These are phyloP conservation scores for Tetanocera ferruginea DNA, from an alignment of 2,888 invertebrate species.

Conservation along the genomic window DNA sequence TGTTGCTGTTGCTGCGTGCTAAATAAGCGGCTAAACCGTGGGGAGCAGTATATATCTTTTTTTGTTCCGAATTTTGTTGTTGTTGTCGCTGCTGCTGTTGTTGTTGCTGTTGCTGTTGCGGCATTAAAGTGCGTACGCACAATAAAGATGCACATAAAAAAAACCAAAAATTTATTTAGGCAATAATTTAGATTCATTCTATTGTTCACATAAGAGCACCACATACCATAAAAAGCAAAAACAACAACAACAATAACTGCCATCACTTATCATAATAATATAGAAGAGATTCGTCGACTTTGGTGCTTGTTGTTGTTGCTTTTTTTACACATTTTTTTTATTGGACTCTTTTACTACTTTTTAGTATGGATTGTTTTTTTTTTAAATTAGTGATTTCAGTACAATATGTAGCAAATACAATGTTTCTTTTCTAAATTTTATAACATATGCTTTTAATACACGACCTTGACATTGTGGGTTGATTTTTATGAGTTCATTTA, in stretches of 20 bases:
- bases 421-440: no score
- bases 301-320: no score
- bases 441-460: no score
- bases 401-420: no score
- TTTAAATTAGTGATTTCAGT: no score
- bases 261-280: not conserved
- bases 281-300: no score
- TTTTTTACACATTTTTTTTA: no score
- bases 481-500: no score
- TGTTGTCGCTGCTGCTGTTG: not conserved
- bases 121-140: no score
- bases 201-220: not conserved
- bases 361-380: no score
- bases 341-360: no score
- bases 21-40: not conserved
- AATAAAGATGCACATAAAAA: not conserved
- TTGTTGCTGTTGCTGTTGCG: not conserved
- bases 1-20: not conserved
- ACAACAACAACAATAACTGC: not conserved
- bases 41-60: not conserved
- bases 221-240: slow-evolving; percentile 20
- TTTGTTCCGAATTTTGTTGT: not conserved
- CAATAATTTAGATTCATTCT: not conserved
- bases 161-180: not conserved
- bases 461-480: no score